Conservation (phyloP, 2,113 vertebrate genomes). For the Chamaea fasciata region DNA sequence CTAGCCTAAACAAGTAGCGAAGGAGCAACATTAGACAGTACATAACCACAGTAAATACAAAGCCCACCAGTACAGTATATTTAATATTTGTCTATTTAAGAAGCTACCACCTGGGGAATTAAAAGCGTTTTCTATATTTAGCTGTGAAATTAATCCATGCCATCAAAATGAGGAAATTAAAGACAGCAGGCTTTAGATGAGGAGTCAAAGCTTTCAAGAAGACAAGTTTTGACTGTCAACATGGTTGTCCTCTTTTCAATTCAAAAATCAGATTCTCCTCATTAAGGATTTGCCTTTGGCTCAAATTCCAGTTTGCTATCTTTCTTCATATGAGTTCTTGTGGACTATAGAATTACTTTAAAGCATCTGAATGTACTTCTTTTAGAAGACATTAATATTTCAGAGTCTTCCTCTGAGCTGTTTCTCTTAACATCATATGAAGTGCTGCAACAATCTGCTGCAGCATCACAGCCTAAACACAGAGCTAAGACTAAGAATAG, state of each 20-base stretch:
- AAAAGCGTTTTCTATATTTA: neutral
- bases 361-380: neutral
- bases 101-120: neutral
- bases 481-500: neutral
- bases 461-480: neutral
- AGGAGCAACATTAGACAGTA: neutral
- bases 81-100: neutral
- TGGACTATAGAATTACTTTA: neutral
- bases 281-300: constrained; percentile 17
- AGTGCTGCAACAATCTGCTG: neutral
- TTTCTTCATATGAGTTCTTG: neutral
- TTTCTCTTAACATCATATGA: neutral
- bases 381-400: neutral
- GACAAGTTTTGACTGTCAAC: neutral
- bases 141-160: neutral
- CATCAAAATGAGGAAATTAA: neutral
- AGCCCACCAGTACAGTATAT: neutral
- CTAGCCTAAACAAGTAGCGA: neutral
- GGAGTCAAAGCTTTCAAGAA: neutral
- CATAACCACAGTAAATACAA: neutral
- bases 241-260: neutral
- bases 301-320: neutral
- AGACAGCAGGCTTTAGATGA: neutral
- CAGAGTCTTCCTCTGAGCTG: neutral
- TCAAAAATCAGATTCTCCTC: constrained; percentile 4